Conservation (phyloP, 2,113 vertebrate genomes). For the Arizona elegans region DNA sequence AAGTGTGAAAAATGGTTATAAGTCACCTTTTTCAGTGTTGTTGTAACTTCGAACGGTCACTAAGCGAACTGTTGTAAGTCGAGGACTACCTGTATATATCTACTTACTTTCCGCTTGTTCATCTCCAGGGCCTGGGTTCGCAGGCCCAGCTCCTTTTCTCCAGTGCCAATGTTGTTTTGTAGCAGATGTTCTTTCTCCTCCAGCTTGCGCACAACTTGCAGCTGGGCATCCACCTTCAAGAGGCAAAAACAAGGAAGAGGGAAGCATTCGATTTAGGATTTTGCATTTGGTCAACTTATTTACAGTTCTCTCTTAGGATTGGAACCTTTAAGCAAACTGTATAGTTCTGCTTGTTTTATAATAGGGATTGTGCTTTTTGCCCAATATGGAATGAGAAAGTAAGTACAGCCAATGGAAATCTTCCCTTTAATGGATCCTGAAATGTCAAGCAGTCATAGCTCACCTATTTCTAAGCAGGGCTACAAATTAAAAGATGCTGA, state of each 20-base stretch:
- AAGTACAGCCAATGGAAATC: not conserved
- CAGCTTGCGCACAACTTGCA: constrained; percentile 92
- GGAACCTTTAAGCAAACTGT: not conserved
- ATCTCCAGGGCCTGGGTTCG: constrained; percentile 93
- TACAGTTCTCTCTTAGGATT: not conserved
- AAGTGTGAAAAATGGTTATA: too few relatives aligned
- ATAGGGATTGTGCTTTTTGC: not conserved
- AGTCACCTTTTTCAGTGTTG: too few relatives aligned
- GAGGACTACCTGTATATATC: not conserved
- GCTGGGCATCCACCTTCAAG: constrained; percentile 89
- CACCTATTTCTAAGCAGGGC: not conserved
- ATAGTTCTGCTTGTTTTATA: not conserved
- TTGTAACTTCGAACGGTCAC: too few relatives aligned
- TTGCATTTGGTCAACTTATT: not conserved
- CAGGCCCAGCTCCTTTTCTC: constrained; percentile 88
- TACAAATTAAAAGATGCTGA: not conserved
- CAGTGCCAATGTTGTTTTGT: constrained; percentile 92
- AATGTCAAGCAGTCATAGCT: not conserved
- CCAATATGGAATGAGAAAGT: not conserved
- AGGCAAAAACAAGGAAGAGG: not conserved
- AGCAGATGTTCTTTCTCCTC: constrained; percentile 97
- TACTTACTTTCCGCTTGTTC: constrained; percentile 91
- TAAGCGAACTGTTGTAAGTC: too few relatives aligned
- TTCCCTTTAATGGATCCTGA: not conserved
- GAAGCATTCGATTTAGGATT: not conserved